phyloP scores from a whole-genome alignment of 2,888 invertebrate species.

The Tenthredo mesomela region DNA sequence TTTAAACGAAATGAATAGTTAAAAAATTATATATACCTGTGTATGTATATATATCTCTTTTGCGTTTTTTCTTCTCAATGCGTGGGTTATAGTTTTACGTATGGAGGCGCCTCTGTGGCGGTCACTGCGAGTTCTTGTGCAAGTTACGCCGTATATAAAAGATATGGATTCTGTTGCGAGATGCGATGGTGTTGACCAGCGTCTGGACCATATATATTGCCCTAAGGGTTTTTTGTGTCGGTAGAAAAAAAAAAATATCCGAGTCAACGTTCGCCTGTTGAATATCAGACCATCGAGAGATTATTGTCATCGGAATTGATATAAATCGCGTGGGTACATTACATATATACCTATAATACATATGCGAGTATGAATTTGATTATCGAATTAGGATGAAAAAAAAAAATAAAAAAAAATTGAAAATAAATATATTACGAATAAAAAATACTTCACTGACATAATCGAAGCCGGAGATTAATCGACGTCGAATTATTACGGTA shows the following conservation, averaged over 20 bases:
- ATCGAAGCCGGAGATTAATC: slow-evolving; percentile 4
- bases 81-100: neutral
- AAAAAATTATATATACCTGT: neutral
- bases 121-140: slow-evolving; percentile 23
- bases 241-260: slow-evolving; percentile 27
- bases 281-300: neutral
- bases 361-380: too few relatives aligned
- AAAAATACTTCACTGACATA: neutral
- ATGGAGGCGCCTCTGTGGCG: slow-evolving; percentile 34
- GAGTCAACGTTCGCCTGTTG: slow-evolving; percentile 21
- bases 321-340: neutral
- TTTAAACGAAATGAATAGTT: neutral
- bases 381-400: neutral
- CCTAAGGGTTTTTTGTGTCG: neutral
- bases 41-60: neutral
- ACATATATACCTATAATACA: too few relatives aligned
- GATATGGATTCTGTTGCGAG: slow-evolving; percentile 42
- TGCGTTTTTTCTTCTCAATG: neutral
- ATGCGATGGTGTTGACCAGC: slow-evolving; percentile 45
- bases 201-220: slow-evolving; percentile 35
- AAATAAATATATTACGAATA: neutral
- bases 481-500: neutral
- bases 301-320: neutral
- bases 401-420: neutral
- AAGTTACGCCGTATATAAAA: slow-evolving; percentile 33